phyloP scores from a whole-genome alignment of 2,888 invertebrate genomes.

The Leptarthrus brevirostris region DNA sequence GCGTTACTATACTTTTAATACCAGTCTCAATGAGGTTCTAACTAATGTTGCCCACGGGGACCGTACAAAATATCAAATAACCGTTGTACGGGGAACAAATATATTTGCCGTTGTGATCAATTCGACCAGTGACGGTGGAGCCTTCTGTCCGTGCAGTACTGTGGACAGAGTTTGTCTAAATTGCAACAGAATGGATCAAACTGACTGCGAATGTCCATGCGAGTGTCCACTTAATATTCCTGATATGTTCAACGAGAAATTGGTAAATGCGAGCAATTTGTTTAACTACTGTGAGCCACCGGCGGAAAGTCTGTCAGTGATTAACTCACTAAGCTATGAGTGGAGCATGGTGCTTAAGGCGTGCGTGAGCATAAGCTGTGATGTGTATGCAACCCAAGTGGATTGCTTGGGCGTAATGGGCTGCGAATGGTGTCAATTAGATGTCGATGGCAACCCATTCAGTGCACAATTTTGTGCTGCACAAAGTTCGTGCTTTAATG shows the following conservation, averaged over 20 bases:
- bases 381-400: conserved; percentile 72
- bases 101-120: conserved; percentile 89
- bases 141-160: conserved; percentile 94
- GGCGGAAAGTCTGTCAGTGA: conserved; percentile 58
- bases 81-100: conserved; percentile 86
- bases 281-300: conserved; percentile 61
- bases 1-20: conserved; percentile 83
- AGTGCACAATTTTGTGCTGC: conserved; percentile 82
- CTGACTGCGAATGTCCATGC: conserved; percentile 95
- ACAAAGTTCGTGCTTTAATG: conserved; percentile 86
- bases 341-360: conserved; percentile 71
- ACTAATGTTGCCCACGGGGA: conserved; percentile 89
- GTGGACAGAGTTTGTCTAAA: conserved; percentile 89
- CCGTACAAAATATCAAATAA: conserved; percentile 86
- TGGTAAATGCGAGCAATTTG: neutral
- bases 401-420: conserved; percentile 81
- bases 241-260: neutral
- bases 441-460: conserved; percentile 79
- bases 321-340: conserved; percentile 63
- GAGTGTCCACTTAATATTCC: conserved; percentile 76
- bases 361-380: conserved; percentile 78
- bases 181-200: conserved; percentile 93
- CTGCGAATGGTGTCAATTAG: conserved; percentile 92
- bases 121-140: conserved; percentile 83
- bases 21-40: conserved; percentile 78